phyloP scores from a whole-genome alignment of 2,113 vertebrate genomes.

The Nycticebus coucang region DNA sequence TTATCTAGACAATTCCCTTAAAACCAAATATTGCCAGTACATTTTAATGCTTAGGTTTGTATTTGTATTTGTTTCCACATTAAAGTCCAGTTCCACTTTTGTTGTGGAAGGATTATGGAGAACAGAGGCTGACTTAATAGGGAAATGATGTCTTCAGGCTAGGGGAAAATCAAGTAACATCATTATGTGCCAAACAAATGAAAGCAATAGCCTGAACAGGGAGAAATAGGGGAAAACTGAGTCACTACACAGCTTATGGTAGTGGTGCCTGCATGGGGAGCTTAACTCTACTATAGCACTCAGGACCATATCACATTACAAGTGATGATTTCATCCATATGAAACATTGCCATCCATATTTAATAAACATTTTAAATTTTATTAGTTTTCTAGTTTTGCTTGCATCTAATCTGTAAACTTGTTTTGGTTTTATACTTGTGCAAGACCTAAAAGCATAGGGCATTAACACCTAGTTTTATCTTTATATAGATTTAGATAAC shows the following conservation, averaged over 20 bases:
- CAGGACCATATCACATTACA: too few species aligned
- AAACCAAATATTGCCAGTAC: background rate
- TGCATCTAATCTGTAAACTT: constrained; percentile 12
- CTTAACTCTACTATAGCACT: accelerated
- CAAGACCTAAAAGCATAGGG: background rate
- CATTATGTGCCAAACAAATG: background rate
- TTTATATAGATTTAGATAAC: background rate
- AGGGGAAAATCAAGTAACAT: background rate
- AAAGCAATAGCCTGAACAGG: background rate
- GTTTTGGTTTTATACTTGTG: background rate
- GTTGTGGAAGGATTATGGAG: background rate
- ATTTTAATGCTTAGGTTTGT: background rate
- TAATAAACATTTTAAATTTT: background rate
- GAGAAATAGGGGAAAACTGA: background rate
- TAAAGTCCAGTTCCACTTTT: background rate
- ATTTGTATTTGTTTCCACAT: background rate
- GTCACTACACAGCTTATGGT: accelerated
- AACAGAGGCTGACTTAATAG: background rate
- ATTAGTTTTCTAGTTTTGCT: constrained; percentile 5
- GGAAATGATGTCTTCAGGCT: background rate
- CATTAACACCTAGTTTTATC: background rate
- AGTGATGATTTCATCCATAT: background rate
- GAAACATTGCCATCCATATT: background rate
- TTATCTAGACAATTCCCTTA: background rate
- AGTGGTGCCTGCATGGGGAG: accelerated